These are phyloP conservation scores for Epistrophe grossulariae DNA, from an alignment of 2,888 invertebrate species.

Conservation along the genomic window DNA sequence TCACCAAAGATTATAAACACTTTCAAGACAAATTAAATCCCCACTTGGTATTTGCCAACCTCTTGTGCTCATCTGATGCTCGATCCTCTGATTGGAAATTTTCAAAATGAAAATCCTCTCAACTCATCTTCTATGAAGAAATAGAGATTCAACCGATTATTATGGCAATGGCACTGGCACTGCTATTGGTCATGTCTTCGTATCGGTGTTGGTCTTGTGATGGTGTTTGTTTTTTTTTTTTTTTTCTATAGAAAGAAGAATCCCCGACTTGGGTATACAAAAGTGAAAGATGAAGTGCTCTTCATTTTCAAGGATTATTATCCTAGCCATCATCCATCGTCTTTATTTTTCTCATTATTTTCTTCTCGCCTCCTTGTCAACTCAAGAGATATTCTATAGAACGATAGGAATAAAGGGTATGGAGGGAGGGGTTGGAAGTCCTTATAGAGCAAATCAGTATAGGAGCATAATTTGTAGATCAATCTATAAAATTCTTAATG, in stretches of 20 bases:
- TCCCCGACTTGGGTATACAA: slow-evolving; percentile 34
- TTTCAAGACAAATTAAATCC: slow-evolving; percentile 66
- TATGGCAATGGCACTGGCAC: slow-evolving; percentile 18
- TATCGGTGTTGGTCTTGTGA: not conserved
- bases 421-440: not conserved
- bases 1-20: slow-evolving; percentile 63
- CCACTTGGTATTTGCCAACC: slow-evolving; percentile 65
- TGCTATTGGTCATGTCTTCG: slow-evolving; percentile 49
- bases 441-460: slow-evolving; percentile 33
- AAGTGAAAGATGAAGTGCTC: slow-evolving; percentile 54
- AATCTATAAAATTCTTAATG: slow-evolving; percentile 66
- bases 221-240: not conserved
- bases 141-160: slow-evolving; percentile 49
- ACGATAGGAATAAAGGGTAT: not conserved
- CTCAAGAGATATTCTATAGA: slow-evolving; percentile 24
- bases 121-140: slow-evolving; percentile 22
- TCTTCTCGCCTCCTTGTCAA: slow-evolving; percentile 61
- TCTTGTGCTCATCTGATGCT: slow-evolving; percentile 37
- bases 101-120: slow-evolving; percentile 56
- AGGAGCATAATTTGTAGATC: slow-evolving; percentile 52
- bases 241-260: not conserved
- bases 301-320: slow-evolving; percentile 67
- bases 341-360: slow-evolving; percentile 73
- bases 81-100: slow-evolving; percentile 67
- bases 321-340: slow-evolving; percentile 67